Evolutionary conservation across 2,113 vertebrate genomes (phyloP).

Genomic region (Bambusicola thoracicus): DNA sequence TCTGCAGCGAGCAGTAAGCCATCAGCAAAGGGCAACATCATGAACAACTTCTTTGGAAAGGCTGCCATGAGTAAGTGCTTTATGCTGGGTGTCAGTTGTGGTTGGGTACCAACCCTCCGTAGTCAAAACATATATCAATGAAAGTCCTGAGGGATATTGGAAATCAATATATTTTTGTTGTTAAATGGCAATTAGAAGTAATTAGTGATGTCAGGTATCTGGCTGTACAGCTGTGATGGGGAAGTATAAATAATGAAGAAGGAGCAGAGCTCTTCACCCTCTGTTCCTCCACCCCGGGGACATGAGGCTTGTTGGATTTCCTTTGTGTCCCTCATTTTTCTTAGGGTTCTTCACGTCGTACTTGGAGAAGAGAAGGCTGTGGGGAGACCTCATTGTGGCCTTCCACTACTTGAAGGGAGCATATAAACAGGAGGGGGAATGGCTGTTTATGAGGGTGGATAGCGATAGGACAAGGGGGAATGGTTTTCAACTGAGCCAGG

Average conservation of each 20-base stretch:
- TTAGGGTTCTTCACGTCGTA: neutral
- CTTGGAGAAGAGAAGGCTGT: too few species aligned
- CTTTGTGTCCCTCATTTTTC: neutral
- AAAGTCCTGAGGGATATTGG: neutral
- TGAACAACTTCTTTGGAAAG: conserved; percentile 92
- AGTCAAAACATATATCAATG: neutral
- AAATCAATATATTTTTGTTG: neutral
- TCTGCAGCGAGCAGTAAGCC: conserved; percentile 81
- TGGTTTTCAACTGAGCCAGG: too few species aligned
- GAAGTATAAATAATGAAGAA: neutral
- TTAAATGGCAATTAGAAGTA: neutral
- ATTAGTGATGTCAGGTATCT: neutral
- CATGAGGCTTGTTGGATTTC: neutral
- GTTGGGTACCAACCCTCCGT: neutral
- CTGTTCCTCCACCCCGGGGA: too few species aligned
- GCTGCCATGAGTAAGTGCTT: conserved; percentile 86
- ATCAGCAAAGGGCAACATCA: conserved; percentile 74
- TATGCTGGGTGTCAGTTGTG: neutral
- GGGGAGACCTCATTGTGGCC: too few species aligned
- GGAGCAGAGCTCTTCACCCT: neutral
- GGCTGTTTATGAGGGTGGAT: too few species aligned
- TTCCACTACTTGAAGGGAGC: too few species aligned
- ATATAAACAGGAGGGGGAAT: too few species aligned
- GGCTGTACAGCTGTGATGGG: neutral
- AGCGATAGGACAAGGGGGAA: too few species aligned